A percentile compares a stretch with the other conserved stretches of the same genome.
Conservation (phyloP, 2,888 invertebrate genomes). For the Sipha maydis region DNA sequence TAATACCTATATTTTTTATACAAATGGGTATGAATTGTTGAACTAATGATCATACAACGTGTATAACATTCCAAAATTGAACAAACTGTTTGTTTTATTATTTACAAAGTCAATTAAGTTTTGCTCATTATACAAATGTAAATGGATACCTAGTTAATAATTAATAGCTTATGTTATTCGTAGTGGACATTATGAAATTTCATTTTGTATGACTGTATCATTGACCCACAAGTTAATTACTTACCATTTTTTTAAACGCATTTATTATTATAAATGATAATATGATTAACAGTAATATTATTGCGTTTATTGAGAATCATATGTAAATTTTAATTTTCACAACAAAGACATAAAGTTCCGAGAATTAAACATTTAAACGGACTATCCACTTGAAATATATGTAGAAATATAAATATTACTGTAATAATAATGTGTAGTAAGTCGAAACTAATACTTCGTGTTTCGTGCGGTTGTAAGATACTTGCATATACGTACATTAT, state of each 20-base stretch:
- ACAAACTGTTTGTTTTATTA: too few species aligned
- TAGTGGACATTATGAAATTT: neutral
- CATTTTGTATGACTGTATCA: neutral
- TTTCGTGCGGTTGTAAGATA: neutral
- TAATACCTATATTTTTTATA: too few species aligned
- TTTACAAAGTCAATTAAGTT: neutral
- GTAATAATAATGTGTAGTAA: neutral
- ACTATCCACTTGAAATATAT: neutral
- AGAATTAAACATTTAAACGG: neutral
- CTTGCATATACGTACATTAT: too few species aligned
- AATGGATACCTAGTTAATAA: neutral
- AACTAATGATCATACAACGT: too few species aligned
- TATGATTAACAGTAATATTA: too few species aligned
- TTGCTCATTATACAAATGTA: neutral
- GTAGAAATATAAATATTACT: neutral
- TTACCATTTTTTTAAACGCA: neutral
- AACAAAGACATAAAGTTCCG: neutral
- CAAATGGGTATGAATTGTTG: too few species aligned
- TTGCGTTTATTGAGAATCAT: neutral
- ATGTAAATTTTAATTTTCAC: neutral
- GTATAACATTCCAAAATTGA: too few species aligned
- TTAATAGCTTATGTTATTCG: neutral
- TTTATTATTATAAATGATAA: too few species aligned
- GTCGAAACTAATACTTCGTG: neutral
- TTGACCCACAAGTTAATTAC: neutral